Evolutionary conservation across 2,888 invertebrate species (phyloP).

Genomic region (Rhorus exstirpatorius): DNA sequence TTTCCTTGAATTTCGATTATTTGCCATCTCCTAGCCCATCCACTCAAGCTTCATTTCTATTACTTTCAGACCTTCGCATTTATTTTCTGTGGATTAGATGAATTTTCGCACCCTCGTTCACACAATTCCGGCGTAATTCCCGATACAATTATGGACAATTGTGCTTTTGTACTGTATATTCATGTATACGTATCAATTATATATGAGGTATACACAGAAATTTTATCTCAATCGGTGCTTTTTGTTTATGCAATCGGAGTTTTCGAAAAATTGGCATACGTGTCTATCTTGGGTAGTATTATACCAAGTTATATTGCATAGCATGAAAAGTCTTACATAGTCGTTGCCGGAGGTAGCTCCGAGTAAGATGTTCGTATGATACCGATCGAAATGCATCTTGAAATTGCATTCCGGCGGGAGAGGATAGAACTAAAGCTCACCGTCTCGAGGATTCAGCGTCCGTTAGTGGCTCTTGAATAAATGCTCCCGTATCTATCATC

Average conservation of each 20-base stretch:
- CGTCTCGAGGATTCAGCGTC: conserved; percentile 1
- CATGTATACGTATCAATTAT: not conserved
- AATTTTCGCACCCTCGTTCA: conserved; percentile 66
- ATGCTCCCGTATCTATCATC: conserved; percentile 10
- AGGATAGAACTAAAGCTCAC: conserved; percentile 29
- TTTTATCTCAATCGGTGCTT: not conserved
- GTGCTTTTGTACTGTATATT: conserved; percentile 21
- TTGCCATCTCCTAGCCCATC: conserved; percentile 47
- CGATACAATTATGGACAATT: conserved; percentile 68
- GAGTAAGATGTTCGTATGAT: conserved; percentile 21
- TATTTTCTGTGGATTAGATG: conserved; percentile 35
- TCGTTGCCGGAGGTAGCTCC: conserved; percentile 63
- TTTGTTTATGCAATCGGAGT: not conserved
- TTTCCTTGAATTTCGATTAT: conserved; percentile 24
- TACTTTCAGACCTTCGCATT: conserved; percentile 19
- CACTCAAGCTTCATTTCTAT: conserved; percentile 41
- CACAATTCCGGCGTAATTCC: conserved; percentile 76
- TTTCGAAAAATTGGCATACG: not conserved
- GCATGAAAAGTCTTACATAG: conserved; percentile 71
- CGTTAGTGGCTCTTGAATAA: conserved; percentile 25
- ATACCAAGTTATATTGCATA: not conserved
- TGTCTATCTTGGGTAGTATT: not conserved
- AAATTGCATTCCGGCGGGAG: conserved; percentile 78
- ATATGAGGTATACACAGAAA: not conserved
- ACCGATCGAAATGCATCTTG: conserved; percentile 74